Percentiles rank a stretch among this genome's conserved stretches.
These are phyloP conservation scores for Nebria salina DNA, from an alignment of 2,888 invertebrate species.

Conservation along the genomic window DNA sequence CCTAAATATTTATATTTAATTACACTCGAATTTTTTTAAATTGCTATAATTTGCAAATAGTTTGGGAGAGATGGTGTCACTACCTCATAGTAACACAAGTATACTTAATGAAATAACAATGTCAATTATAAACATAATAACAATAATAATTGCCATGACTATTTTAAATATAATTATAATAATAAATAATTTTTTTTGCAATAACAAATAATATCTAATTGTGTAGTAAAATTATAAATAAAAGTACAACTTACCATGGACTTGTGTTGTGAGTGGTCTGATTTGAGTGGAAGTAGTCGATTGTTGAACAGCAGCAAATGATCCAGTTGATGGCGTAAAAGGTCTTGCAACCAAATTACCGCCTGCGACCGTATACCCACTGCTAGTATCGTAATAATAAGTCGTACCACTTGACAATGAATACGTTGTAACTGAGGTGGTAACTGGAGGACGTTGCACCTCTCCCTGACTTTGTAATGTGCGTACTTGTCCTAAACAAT, in stretches of 20 bases:
- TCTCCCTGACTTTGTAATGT: conserved; percentile 19
- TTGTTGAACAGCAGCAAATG: conserved; percentile 57
- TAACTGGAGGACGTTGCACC: conserved; percentile 53
- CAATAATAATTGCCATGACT: no score
- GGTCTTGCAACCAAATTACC: conserved; percentile 51
- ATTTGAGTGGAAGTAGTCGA: conserved; percentile 54
- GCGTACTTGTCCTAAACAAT: not conserved
- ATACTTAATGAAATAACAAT: no score
- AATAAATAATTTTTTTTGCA: no score
- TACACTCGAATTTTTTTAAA: not conserved
- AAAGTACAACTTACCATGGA: conserved; percentile 54
- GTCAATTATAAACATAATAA: no score
- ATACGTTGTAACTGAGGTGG: conserved; percentile 58
- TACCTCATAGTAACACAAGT: no score
- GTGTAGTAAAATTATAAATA: not conserved
- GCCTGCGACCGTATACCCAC: conserved; percentile 55
- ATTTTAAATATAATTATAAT: no score
- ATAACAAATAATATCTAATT: not conserved
- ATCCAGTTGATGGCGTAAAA: conserved; percentile 56
- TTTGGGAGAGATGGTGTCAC: no score
- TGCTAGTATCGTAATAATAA: conserved; percentile 60
- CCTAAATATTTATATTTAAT: conserved; percentile 38
- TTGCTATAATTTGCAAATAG: no score
- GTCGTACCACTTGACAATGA: conserved; percentile 56
- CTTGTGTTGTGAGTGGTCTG: conserved; percentile 56